Evolutionary conservation across 2,888 invertebrate genomes (phyloP), one percentile per base, ranked within the genome.

Genomic region (Anticlea derivata): DNA sequence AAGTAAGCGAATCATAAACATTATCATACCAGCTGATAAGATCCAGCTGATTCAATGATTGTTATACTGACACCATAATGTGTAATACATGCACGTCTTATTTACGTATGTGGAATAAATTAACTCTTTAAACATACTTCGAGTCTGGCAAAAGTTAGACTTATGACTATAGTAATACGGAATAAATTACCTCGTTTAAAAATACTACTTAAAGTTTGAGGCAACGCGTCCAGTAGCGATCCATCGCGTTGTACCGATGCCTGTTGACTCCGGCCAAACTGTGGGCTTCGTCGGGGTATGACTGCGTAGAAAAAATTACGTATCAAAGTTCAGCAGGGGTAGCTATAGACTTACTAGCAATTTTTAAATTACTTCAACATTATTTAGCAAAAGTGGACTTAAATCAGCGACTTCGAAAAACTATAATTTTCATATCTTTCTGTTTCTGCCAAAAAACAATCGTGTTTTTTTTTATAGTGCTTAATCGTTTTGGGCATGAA

Each of bases 241-340:
- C 96, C 92, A 98, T 94, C 0, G 95, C 94, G 67, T 94, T 93
- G 82, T 97, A 97, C 2, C 97, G 89, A 81, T 98, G 97, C n/a
- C 92, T 90, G 53, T 91, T 88, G 0, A 95, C 95, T 7, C 93
- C 93, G 0, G 74, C 70, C 62, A 97, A 85, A 23, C 93, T 91
- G 79, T 98, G 97, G 24, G 94, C 94, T 79, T 97, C 97, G 78
- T 98, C 97, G 0, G 97, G 95, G 73, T 98, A 98, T 5, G 93
- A 94, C 94, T 94, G 83, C 7, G 80, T 23, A 46, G 46, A 40
- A 11, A 39, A 11, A 23, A 17, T 17, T 17, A 17, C 4, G 17
- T n/a, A 17, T 17, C 2, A 17, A 17, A 17, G 17, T 17, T n/a
- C n/a, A n/a, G n/a, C n/a, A n/a, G n/a, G n/a, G n/a, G n/a, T n/a